Percentiles rank a stretch among this genome's conserved stretches.
phyloP scores from a whole-genome alignment of 1,140 invertebrate species.

The Panagrolaimus sp. region DNA sequence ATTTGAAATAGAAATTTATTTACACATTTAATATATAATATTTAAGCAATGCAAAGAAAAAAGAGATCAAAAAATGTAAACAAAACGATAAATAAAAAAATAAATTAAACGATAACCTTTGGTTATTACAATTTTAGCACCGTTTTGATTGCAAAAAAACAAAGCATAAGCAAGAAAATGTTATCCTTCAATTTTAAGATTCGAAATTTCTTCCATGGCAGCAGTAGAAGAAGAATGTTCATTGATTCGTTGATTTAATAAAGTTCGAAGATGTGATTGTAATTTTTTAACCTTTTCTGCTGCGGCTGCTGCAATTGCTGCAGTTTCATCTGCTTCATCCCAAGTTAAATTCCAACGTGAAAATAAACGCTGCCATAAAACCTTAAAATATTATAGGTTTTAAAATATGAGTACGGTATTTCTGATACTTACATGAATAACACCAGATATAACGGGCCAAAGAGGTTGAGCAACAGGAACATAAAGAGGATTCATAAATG shows the following conservation, averaged over 20 bases:
- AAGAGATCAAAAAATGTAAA: too few relatives aligned
- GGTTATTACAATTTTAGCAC: too few relatives aligned
- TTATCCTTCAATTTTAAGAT: too few relatives aligned
- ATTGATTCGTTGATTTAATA: not conserved
- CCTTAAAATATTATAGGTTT: constrained; percentile 58
- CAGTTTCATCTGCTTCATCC: not conserved
- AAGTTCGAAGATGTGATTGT: not conserved
- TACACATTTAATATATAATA: too few relatives aligned
- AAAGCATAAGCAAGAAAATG: too few relatives aligned
- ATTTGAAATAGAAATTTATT: too few relatives aligned
- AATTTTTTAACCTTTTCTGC: not conserved
- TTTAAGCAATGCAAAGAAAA: too few relatives aligned
- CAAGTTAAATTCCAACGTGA: constrained; percentile 62
- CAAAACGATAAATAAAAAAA: too few relatives aligned
- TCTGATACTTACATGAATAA: constrained; percentile 73
- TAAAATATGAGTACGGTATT: constrained; percentile 6
- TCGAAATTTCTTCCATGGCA: too few relatives aligned
- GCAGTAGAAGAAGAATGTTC: too few relatives aligned
- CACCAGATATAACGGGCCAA: constrained; percentile 94
- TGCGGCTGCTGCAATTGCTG: not conserved
- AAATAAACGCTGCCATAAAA: constrained; percentile 67
- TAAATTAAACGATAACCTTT: too few relatives aligned
- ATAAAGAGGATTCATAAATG: constrained; percentile 86
- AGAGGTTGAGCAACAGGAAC: constrained; percentile 85
- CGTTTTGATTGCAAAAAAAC: too few relatives aligned